These are phyloP conservation scores for Microtus oregoni DNA, from an alignment of 2,113 vertebrate genomes.

Conservation along the genomic window DNA sequence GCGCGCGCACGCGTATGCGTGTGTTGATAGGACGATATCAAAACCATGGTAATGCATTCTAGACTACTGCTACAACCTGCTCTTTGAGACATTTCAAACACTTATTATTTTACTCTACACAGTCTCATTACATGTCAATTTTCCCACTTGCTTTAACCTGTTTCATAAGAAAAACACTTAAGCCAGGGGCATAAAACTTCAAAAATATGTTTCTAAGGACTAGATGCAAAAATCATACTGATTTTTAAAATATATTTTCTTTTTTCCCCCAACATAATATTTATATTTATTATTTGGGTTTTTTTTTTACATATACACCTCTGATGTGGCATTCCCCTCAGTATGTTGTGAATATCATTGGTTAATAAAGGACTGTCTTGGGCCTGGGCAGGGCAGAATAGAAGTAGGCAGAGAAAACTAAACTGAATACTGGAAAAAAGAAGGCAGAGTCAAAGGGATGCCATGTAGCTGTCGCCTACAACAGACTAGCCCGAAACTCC, in stretches of 20 bases:
- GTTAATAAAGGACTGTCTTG: too few species aligned
- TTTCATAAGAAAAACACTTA: not conserved
- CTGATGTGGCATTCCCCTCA: too few species aligned
- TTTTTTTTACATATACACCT: too few species aligned
- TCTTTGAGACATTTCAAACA: not conserved
- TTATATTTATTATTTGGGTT: too few species aligned
- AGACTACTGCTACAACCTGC: not conserved
- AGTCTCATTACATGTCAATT: not conserved
- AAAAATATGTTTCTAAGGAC: not conserved
- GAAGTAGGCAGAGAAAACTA: too few species aligned
- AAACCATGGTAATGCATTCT: not conserved
- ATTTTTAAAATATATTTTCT: not conserved
- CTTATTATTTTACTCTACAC: not conserved
- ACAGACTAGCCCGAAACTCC: too few species aligned
- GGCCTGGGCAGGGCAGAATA: too few species aligned
- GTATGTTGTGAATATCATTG: too few species aligned
- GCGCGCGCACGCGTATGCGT: not conserved
- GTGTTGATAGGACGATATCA: not conserved
- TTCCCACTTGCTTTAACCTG: not conserved
- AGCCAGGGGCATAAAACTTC: not conserved
- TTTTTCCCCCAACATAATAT: not conserved
- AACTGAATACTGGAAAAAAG: too few species aligned
- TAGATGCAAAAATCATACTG: not conserved
- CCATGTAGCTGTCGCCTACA: too few species aligned
- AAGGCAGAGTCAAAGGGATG: too few species aligned